Base-by-base conservation (phyloP, 2,888 invertebrate species). In the Flexamia atlantica region DNA sequence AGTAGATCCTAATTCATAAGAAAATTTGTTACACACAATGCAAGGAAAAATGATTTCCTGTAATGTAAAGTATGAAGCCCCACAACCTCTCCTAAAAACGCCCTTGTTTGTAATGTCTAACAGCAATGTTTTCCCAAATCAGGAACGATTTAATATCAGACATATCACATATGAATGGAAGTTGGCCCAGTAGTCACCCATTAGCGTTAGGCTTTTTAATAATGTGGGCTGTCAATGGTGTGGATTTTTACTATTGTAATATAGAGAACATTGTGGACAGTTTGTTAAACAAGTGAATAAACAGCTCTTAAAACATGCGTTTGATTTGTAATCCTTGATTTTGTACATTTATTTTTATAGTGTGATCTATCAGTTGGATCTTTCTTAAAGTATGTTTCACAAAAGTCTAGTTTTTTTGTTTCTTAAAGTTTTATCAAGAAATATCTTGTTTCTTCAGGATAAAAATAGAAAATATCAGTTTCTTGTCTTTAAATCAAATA, bases 81-180 rank as follows among this genome's bases (percentile, higher is more conserved):
- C 72, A 10, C 23, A 40, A 3, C 50, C 64, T 40, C 28, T 82
- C 5, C 14, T 25, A 4, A 36, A 68, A 17, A 70, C 50, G 4
- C 82, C 82, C 20, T 25, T 82, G 42, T 70, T 82, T 46, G 82
- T 82, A 46, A 68, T 82, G 68, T 32, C 70, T 2, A 82, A 82
- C 17, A 20, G 25, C 17, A 25, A 82, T 42, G 64, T 82, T 12
- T 50, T 82, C 10, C 70, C 50, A 1, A 30, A 25, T 36, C 20
- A 23, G 28, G 36, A 32, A 42, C 28, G 23, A 70, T 82, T 30
- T n/a, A 10, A 64, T 30, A 64, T 57, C 17, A n/a, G 64, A 25
- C 60, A 57, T 64, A 17, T 30, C 9, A 30, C 36, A 50, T 9
- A 17, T 64, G 40, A 72, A 36, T 72, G 72, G 60, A 3, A 20